Evolutionary conservation across 1,140 invertebrate species (phyloP), one percentile per base, ranked within the genome.

Genomic region (Bilobella aurantiaca): DNA sequence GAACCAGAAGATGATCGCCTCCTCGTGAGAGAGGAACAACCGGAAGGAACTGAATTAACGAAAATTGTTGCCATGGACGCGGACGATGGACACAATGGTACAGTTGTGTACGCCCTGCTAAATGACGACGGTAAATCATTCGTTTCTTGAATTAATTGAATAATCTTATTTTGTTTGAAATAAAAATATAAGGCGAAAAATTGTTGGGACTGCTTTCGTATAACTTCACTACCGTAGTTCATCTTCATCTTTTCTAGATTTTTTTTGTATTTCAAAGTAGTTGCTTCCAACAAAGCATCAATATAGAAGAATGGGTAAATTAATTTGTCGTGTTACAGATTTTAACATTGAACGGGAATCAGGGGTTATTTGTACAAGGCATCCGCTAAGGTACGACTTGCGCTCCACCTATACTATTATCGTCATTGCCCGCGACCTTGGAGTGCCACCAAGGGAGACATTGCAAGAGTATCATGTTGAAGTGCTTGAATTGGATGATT

Each of bases 401-500:
- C 85, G 87, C 71, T 86, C 87, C 61, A 85, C 91, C 64, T 97
- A 96, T 79, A 80, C 85, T 47, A 77, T 98, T 64, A 87, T 86
- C 27, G 86, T 96, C 53, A 86, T 89, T 34, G 93, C 93, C 25
- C 88, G 85, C 32, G 93, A 96, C 79, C 84, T 83, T 67, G 93
- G 93, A 31, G 84, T 81, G 71, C 91, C 91, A 64, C 85, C 86
- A 28, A 85, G 85, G 74, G 84, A 91, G 77, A 87, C 86, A 59
- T 81, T 90, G n/a, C 82, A 88, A 61, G 82, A 87, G 61, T 79
- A 93, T 29, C 84, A 89, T 71, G 86, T 96, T 25, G 89, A 92
- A 78, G 91, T 96, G 5, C 32, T 93, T 69, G 90, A 94, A 76
- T 81, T 95, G 46, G 92, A 93, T 76, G 91, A 96, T 76, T 90